Evolutionary conservation across 2,797 vertebrate species (phyloP).

Genomic region (Mormyrus hasselquistii): DNA sequence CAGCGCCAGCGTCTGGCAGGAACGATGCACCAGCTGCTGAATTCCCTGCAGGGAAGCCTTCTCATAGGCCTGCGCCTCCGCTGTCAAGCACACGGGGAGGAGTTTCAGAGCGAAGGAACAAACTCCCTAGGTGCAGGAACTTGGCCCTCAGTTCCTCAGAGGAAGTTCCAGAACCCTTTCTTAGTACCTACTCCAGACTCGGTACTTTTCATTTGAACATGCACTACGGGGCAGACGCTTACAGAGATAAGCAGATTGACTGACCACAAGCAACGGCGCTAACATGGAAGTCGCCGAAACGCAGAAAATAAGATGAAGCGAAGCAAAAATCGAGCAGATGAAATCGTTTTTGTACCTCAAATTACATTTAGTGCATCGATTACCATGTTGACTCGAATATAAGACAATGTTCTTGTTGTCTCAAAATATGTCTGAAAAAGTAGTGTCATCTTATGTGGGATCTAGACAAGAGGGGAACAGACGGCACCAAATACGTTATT

Average conservation of each 20-base stretch:
- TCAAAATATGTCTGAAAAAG: no score
- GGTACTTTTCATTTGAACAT: neutral
- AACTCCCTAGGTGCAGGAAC: neutral
- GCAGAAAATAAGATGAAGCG: neutral
- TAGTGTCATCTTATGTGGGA: no score
- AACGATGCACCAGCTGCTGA: conserved; percentile 85
- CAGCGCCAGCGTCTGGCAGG: conserved; percentile 83
- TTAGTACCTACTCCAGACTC: neutral
- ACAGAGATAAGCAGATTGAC: neutral
- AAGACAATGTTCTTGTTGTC: no score
- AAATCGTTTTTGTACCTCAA: neutral
- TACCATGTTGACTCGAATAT: neutral
- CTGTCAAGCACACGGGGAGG: conserved; percentile 40
- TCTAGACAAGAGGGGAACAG: no score
- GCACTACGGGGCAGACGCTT: neutral
- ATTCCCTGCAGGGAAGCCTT: conserved; percentile 88
- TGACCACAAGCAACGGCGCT: neutral
- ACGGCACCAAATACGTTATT: no score
- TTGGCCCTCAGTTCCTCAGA: neutral
- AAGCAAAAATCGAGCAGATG: neutral
- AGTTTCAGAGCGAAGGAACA: neutral
- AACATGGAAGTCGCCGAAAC: no score
- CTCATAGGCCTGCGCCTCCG: conserved; percentile 87
- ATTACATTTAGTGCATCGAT: neutral
- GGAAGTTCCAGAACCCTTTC: neutral